These are phyloP conservation scores for Tachina lurida DNA, from an alignment of 2,888 invertebrate species.

Conservation along the genomic window DNA sequence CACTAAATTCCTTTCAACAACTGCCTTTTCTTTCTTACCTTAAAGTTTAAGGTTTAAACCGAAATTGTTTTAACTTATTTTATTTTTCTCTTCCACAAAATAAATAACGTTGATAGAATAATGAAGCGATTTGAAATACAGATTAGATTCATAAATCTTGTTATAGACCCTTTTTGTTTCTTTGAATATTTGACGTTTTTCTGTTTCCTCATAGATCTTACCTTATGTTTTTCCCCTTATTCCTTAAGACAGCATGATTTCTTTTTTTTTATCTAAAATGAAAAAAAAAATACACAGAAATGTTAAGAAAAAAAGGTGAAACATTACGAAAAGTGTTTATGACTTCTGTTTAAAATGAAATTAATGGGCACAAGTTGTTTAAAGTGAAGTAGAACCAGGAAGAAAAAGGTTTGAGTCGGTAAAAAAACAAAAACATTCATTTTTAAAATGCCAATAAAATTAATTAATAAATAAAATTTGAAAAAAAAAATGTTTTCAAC, in stretches of 20 bases:
- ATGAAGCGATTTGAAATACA: constrained; percentile 67
- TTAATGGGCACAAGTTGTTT: constrained; percentile 56
- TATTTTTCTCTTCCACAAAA: constrained; percentile 17
- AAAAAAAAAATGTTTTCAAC: background rate
- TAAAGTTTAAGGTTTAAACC: background rate
- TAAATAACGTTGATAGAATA: constrained; percentile 57
- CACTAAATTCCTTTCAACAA: constrained; percentile 2
- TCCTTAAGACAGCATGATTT: constrained; percentile 10
- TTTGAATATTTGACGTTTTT: constrained; percentile 32
- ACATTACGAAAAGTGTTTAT: constrained; percentile 64
- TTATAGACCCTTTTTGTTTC: constrained; percentile 47
- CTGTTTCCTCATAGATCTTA: background rate
- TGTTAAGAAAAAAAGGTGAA: constrained; percentile 56
- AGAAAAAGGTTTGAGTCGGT: constrained; percentile 32
- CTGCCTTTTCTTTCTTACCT: constrained; percentile 52
- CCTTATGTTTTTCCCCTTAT: background rate
- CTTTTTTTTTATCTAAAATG: constrained; percentile 3
- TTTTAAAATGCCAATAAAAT: constrained; percentile 49
- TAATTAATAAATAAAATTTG: constrained; percentile 56
- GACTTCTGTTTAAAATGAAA: constrained; percentile 66
- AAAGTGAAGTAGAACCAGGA: background rate
- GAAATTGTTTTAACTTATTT: constrained; percentile 40
- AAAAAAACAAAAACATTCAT: background rate
- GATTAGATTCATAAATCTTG: constrained; percentile 71
- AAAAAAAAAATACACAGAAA: constrained; percentile 10